Percentiles rank a stretch among this genome's conserved stretches.
Evolutionary conservation across 2,888 invertebrate species (phyloP).

Genomic region (Nephrotoma appendiculata): DNA sequence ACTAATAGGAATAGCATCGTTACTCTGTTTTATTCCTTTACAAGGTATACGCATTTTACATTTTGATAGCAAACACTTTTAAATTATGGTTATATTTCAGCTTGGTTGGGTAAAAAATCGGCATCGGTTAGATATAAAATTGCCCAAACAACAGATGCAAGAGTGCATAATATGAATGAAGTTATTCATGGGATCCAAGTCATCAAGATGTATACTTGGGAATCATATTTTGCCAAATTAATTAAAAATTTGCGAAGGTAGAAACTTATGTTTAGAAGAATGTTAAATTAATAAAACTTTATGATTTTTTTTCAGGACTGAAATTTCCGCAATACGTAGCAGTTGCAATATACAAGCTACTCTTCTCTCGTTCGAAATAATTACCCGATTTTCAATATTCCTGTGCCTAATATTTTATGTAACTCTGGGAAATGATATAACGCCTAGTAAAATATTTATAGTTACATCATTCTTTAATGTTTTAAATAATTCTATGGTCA

Average conservation of each 20-base stretch:
- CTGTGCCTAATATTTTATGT: conserved; percentile 41
- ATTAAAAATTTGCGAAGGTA: conserved; percentile 52
- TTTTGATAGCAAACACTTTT: not conserved
- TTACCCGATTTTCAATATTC: conserved; percentile 41
- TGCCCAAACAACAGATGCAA: conserved; percentile 54
- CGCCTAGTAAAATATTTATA: conserved; percentile 46
- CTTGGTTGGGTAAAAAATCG: conserved; percentile 2
- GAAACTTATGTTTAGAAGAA: not conserved
- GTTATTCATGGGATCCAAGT: conserved; percentile 70
- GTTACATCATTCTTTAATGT: conserved; percentile 46
- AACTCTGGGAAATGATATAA: conserved; percentile 37
- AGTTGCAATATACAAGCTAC: conserved; percentile 53
- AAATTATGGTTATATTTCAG: not conserved
- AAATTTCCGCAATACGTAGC: conserved; percentile 44
- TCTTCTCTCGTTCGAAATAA: conserved; percentile 39
- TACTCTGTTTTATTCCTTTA: conserved; percentile 44
- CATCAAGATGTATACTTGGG: conserved; percentile 82
- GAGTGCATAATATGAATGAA: conserved; percentile 76
- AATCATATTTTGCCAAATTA: conserved; percentile 56
- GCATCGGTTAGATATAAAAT: conserved; percentile 39
- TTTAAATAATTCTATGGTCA: conserved; percentile 38
- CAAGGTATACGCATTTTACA: conserved; percentile 35
- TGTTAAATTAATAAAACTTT: conserved; percentile 32
- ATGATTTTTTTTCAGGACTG: conserved; percentile 37
- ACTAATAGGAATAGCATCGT: conserved; percentile 41